These are phyloP conservation scores for Trichopoda pennipes DNA, from an alignment of 2,888 invertebrate genomes.

Conservation along the genomic window DNA sequence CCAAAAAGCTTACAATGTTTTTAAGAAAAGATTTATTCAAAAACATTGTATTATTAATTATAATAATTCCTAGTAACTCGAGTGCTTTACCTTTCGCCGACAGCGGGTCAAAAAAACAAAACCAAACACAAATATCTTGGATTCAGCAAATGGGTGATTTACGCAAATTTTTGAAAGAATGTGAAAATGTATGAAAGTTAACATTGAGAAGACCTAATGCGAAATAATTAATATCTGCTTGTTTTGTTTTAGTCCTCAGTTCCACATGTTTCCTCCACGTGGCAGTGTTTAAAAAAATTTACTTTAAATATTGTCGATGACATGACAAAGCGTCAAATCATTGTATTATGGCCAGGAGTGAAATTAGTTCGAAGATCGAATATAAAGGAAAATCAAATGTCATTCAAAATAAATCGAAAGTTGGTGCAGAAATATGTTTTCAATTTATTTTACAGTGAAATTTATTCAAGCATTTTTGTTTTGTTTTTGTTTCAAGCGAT, in stretches of 20 bases:
- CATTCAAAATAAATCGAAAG: constrained; percentile 23
- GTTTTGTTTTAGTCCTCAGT: constrained; percentile 30
- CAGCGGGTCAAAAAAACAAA: neutral
- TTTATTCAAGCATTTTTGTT: constrained; percentile 20
- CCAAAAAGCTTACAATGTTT: constrained; percentile 35
- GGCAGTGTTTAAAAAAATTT: constrained; percentile 75
- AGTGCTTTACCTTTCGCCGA: constrained; percentile 22
- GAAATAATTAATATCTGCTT: neutral
- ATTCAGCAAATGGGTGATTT: constrained; percentile 53
- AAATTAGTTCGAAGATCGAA: constrained; percentile 80
- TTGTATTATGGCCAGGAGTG: constrained; percentile 85
- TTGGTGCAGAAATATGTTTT: constrained; percentile 8
- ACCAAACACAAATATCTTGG: constrained; percentile 37
- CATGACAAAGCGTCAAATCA: constrained; percentile 83
- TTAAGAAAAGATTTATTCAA: neutral
- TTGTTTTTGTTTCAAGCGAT: constrained; percentile 36
- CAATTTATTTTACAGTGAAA: neutral
- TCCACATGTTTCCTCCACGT: constrained; percentile 77
- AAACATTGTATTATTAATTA: constrained; percentile 27
- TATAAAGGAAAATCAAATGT: constrained; percentile 5
- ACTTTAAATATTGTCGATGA: constrained; percentile 83
- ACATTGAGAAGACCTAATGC: neutral
- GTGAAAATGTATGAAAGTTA: constrained; percentile 58
- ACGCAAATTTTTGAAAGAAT: constrained; percentile 54
- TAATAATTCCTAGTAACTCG: constrained; percentile 4